phyloP scores from a whole-genome alignment of 1,140 invertebrate genomes.

The Diabrotica undecimpunctata region DNA sequence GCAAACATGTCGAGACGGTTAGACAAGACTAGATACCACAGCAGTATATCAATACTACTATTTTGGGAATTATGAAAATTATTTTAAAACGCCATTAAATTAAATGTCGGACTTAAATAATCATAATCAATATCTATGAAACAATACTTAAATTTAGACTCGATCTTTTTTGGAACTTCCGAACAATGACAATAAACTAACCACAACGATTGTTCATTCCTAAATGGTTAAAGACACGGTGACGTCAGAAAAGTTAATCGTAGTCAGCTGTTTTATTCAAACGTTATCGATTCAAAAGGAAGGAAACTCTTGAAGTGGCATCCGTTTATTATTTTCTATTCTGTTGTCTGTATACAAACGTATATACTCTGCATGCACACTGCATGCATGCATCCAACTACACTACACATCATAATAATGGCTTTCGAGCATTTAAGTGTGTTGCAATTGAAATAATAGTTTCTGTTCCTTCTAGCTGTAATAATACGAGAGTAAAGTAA shows the following conservation, averaged over 20 bases:
- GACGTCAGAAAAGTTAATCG: neutral
- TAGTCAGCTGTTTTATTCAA: neutral
- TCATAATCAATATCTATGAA: no score
- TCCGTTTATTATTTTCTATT: neutral
- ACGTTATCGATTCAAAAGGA: neutral
- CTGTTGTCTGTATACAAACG: neutral
- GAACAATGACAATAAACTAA: neutral
- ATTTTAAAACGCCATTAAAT: no score
- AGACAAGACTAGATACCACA: no score
- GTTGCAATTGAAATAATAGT: neutral
- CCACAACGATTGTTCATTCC: constrained; percentile 2
- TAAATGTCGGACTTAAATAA: no score
- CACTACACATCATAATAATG: neutral
- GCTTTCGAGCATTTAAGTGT: neutral
- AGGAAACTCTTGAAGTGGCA: neutral
- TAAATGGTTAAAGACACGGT: neutral
- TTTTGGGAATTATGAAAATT: no score
- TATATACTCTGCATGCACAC: neutral
- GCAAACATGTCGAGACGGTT: no score
- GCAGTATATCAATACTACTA: no score
- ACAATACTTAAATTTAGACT: no score
- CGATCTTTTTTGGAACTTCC: neutral
- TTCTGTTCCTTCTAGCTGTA: neutral
- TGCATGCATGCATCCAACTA: no score
- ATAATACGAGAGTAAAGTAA: no score